Conservation (phyloP, 1,140 invertebrate species). For the Achatina immaculata region DNA sequence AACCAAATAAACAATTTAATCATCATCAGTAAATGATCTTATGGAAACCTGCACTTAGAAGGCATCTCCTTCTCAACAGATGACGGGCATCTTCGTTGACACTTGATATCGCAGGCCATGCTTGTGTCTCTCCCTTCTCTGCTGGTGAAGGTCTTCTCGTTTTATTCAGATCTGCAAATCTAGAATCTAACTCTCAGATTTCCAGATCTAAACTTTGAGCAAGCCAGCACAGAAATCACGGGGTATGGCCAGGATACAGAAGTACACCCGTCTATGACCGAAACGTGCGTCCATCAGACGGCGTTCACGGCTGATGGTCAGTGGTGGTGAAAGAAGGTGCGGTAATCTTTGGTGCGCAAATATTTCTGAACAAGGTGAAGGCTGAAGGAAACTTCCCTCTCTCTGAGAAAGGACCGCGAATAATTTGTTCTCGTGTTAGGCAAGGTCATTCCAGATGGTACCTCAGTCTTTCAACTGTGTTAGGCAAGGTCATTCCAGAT, state of each 20-base stretch:
- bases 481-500: too few species aligned
- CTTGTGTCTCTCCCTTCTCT: neutral
- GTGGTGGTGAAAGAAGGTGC: neutral
- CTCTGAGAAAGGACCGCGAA: neutral
- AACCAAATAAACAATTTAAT: neutral
- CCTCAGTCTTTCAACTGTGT: too few species aligned
- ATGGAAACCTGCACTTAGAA: constrained; percentile 17
- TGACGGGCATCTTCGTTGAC: neutral
- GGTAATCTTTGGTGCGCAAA: neutral
- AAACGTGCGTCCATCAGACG: neutral
- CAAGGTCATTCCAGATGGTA: too few species aligned
- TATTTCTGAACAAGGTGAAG: neutral
- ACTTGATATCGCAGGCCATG: constrained; percentile 18
- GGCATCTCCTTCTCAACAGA: neutral
- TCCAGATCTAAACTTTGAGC: neutral
- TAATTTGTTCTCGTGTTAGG: too few species aligned
- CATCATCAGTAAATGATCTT: neutral
- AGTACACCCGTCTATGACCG: neutral
- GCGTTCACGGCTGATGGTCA: too few species aligned
- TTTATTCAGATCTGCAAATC: neutral
- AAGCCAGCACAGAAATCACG: neutral
- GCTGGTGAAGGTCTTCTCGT: neutral
- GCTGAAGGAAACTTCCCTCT: neutral
- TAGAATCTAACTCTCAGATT: neutral
- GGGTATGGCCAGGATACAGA: too few species aligned